phyloP scores from a whole-genome alignment of 2,888 invertebrate genomes.

The Drosophila maculinotata region DNA sequence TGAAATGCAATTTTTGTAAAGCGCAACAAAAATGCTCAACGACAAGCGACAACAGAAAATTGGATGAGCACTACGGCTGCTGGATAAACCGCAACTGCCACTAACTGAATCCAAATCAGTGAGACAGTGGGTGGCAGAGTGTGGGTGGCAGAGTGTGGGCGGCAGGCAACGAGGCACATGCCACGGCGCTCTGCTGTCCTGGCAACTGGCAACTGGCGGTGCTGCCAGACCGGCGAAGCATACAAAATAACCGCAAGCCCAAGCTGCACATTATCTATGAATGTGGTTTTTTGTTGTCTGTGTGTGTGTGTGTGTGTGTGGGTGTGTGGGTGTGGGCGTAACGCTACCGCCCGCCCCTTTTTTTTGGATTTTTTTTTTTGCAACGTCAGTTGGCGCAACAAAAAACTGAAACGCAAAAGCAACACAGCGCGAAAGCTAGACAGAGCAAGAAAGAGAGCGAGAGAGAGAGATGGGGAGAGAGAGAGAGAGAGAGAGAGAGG shows the following conservation, averaged over 20 bases:
- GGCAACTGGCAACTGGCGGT: slow-evolving; percentile 41
- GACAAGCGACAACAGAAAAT: slow-evolving; percentile 75
- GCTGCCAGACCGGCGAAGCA: slow-evolving; percentile 72
- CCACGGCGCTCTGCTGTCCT: slow-evolving; percentile 22
- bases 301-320: slow-evolving; percentile 5
- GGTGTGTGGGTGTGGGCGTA: slow-evolving; percentile 31
- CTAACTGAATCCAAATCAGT: slow-evolving; percentile 46
- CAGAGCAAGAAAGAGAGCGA: not conserved
- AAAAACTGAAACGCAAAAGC: slow-evolving; percentile 37
- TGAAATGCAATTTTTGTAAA: slow-evolving; percentile 77
- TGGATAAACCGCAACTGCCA: slow-evolving; percentile 37
- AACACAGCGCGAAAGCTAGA: slow-evolving; percentile 22
- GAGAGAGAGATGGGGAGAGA: not conserved
- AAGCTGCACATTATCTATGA: slow-evolving; percentile 81
- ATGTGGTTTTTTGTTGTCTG: slow-evolving; percentile 60
- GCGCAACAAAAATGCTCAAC: slow-evolving; percentile 60
- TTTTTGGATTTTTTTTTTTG: slow-evolving; percentile 25
- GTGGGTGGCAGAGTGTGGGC: not conserved
- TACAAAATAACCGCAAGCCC: slow-evolving; percentile 80
- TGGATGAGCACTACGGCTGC: slow-evolving; percentile 65
- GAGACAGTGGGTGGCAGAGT: not conserved
- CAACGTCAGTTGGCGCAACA: slow-evolving; percentile 42
- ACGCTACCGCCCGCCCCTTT: slow-evolving; percentile 25
- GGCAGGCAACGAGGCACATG: slow-evolving; percentile 12
- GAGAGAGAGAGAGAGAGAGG: no score